These are phyloP conservation scores for Bos indicus DNA, from an alignment of 2,113 vertebrate genomes.

Conservation along the genomic window DNA sequence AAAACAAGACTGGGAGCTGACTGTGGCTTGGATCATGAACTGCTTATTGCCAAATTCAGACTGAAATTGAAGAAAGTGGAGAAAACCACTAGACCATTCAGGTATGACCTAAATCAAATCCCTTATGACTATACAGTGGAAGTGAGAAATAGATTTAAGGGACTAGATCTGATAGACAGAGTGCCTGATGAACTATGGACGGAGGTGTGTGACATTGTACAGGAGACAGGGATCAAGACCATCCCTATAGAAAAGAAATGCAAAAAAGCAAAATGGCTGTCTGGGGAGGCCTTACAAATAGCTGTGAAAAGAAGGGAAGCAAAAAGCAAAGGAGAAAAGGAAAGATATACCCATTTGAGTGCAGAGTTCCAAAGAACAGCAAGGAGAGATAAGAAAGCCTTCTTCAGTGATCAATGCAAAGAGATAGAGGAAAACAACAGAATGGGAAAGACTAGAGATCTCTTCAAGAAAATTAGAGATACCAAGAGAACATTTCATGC, in stretches of 20 bases:
- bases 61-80: background rate
- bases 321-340: background rate
- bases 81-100: background rate
- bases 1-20: background rate
- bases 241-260: background rate
- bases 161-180: background rate
- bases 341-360: background rate
- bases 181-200: background rate
- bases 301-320: background rate
- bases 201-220: background rate
- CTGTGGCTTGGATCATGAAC: background rate
- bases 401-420: background rate
- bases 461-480: background rate
- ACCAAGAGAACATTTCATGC: too few relatives aligned
- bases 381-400: background rate
- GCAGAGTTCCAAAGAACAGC: background rate
- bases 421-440: rapidly evolving
- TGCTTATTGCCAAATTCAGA: background rate
- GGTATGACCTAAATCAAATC: background rate
- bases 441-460: background rate
- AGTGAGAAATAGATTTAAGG: background rate
- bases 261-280: background rate
- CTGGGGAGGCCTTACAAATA: background rate
- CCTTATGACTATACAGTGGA: background rate
- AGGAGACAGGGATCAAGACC: background rate